phyloP scores from a whole-genome alignment of 1,140 invertebrate genomes.

The Heliconius hermathena region DNA sequence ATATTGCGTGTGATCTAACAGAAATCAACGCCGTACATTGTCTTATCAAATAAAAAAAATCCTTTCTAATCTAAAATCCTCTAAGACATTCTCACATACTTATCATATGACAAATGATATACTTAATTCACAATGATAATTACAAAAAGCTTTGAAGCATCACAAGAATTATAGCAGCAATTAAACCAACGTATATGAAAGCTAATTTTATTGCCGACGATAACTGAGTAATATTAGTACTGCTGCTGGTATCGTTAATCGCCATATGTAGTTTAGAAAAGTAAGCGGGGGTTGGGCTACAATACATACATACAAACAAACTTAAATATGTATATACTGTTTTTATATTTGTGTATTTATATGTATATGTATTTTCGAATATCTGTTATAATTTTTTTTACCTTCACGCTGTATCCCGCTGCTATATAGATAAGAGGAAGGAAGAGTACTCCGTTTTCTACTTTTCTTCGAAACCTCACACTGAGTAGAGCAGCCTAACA shows the following conservation, averaged over 20 bases:
- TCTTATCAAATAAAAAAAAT: too few relatives aligned
- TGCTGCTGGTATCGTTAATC: constrained; percentile 43
- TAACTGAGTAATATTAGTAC: constrained; percentile 52
- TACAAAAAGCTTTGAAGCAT: constrained; percentile 38
- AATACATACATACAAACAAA: neutral
- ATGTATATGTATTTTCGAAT: neutral
- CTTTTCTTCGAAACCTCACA: too few relatives aligned
- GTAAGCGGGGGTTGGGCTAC: neutral
- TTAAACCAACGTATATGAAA: constrained; percentile 45
- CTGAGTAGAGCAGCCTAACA: too few relatives aligned
- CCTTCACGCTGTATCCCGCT: too few relatives aligned
- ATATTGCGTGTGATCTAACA: too few relatives aligned
- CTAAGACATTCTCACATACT: too few relatives aligned
- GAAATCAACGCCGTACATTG: too few relatives aligned
- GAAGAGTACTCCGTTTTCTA: too few relatives aligned
- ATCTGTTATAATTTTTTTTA: too few relatives aligned
- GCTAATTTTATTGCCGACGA: constrained; percentile 45
- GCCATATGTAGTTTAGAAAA: constrained; percentile 33
- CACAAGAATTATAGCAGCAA: constrained; percentile 39
- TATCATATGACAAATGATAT: neutral
- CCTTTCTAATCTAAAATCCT: too few relatives aligned
- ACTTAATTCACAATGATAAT: constrained; percentile 25
- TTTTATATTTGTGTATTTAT: neutral
- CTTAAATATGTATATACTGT: neutral
- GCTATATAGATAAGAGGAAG: too few relatives aligned